phyloP scores from a whole-genome alignment of 2,113 vertebrate genomes.

The Pedionomus torquatus region DNA sequence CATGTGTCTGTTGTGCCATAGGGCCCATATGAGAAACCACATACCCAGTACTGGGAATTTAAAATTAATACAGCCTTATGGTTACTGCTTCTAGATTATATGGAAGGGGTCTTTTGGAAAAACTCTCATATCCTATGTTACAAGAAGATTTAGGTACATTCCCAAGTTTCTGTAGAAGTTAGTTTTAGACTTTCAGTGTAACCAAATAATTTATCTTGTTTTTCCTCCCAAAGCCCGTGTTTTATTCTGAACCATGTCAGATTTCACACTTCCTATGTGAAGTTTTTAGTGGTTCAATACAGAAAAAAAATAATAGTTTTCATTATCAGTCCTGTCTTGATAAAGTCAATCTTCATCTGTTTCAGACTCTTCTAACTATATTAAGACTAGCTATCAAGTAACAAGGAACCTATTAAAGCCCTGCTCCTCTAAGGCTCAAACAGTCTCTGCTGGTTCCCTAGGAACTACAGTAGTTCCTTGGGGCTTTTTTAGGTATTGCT shows the following conservation, averaged over 20 bases:
- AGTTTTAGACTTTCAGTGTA: not conserved
- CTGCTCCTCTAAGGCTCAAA: not conserved
- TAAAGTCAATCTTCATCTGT: not conserved
- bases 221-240: not conserved
- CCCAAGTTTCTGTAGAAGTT: not conserved
- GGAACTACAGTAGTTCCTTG: not conserved
- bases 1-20: fast-evolving
- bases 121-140: not conserved
- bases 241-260: not conserved
- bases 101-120: not conserved
- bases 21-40: not conserved
- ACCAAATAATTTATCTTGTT: not conserved
- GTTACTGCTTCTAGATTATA: not conserved
- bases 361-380: constrained; percentile 38
- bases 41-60: not conserved
- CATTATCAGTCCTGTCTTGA: not conserved
- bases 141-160: not conserved
- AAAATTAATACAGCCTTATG: not conserved
- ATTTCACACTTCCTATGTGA: not conserved
- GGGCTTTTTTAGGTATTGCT: not conserved
- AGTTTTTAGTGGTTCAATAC: not conserved
- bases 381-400: constrained; percentile 56
- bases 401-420: not conserved
- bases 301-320: not conserved
- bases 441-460: not conserved